A percentile compares a stretch with the other conserved stretches of the same genome.
Evolutionary conservation across 2,113 vertebrate species (phyloP).

Genomic region (Chunga burmeisteri): DNA sequence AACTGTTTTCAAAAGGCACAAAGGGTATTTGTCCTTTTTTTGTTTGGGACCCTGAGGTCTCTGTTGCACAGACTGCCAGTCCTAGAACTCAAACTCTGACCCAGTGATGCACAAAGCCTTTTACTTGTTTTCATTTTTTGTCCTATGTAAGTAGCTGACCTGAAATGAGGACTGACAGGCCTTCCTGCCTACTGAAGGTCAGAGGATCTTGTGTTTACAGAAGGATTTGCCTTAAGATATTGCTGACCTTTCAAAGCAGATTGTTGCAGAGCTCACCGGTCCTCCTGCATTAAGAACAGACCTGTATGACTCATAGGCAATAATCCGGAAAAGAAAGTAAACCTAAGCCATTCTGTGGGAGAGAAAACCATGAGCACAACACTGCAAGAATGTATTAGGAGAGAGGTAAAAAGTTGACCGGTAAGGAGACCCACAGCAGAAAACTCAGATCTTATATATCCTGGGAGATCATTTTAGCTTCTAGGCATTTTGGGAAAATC

Average conservation of each 20-base stretch:
- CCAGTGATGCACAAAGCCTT: background rate
- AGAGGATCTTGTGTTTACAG: slow-evolving; percentile 48
- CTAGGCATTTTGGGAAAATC: background rate
- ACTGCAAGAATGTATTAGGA: background rate
- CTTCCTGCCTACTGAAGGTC: slow-evolving; percentile 45
- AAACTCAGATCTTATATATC: background rate
- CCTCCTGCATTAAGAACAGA: slow-evolving; percentile 9
- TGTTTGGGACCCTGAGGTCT: background rate
- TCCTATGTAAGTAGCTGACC: slow-evolving; percentile 10
- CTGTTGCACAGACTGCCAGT: background rate
- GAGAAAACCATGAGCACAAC: background rate
- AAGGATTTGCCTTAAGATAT: slow-evolving; percentile 73
- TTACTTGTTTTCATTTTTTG: slow-evolving; percentile 9
- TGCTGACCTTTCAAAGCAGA: slow-evolving; percentile 74
- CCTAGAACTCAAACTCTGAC: background rate
- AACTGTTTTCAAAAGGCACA: background rate
- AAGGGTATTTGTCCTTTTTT: background rate
- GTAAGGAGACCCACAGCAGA: background rate
- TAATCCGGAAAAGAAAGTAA: background rate
- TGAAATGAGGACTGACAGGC: slow-evolving; percentile 70
- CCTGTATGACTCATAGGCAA: slow-evolving; percentile 21
- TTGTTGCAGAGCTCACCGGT: background rate
- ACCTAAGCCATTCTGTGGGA: background rate
- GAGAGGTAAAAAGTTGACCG: background rate
- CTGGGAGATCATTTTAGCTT: background rate